Conservation (phyloP, 2,113 vertebrate species). For the Callopanchax toddi region DNA sequence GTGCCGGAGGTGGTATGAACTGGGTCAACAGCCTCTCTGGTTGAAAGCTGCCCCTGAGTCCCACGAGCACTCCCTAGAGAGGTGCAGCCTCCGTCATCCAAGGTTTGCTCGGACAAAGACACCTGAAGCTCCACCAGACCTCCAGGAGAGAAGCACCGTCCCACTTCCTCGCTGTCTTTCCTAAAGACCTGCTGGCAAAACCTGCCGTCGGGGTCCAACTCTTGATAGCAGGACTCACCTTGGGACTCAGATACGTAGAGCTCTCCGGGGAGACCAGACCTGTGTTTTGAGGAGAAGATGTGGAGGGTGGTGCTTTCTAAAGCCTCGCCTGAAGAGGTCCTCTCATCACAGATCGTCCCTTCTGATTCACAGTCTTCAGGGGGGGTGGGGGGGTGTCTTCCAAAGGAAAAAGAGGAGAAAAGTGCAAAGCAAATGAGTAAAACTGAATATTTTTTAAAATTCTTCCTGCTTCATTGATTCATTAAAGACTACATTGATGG, state of each 20-base stretch:
- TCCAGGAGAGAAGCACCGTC: conserved; percentile 67
- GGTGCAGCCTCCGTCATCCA: conserved; percentile 49
- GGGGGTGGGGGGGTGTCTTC: conserved; percentile 76
- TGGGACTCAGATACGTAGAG: conserved; percentile 74
- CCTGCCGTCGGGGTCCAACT: conserved; percentile 66
- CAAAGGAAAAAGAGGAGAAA: conserved; percentile 7
- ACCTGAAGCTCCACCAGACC: conserved; percentile 87
- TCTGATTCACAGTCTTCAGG: conserved; percentile 67
- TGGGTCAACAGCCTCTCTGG: conserved; percentile 22
- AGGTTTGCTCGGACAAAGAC: conserved; percentile 79
- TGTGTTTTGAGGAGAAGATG: conserved; percentile 68
- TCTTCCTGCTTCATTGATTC: not conserved
- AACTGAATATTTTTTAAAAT: not conserved
- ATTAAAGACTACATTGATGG: too few species aligned
- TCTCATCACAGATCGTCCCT: conserved; percentile 58
- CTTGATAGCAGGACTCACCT: conserved; percentile 65
- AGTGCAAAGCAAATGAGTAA: not conserved
- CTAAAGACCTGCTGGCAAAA: too few species aligned
- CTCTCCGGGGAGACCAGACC: conserved; percentile 62
- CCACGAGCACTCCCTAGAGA: conserved; percentile 77
- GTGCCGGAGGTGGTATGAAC: conserved; percentile 12
- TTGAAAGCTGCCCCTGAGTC: conserved; percentile 61
- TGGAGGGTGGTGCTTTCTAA: conserved; percentile 84
- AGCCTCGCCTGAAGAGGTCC: conserved; percentile 53
- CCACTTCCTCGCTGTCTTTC: conserved; percentile 43